Evolutionary conservation across 2,113 vertebrate species (phyloP), one percentile per base, ranked within the genome.

Genomic region (Ploceus nigricollis): DNA sequence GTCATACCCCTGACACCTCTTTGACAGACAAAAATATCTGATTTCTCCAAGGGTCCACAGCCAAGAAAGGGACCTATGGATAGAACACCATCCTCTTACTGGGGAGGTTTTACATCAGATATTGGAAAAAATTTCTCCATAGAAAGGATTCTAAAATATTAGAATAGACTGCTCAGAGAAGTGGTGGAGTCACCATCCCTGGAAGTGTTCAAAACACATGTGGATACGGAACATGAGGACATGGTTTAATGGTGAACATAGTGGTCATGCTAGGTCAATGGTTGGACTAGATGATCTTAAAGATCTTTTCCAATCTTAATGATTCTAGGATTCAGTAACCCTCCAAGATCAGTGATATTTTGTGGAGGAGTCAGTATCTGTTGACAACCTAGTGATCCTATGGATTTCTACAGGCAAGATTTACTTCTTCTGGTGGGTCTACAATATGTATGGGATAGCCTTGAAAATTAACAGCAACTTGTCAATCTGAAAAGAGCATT

Each of bases 151-250:
- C 6, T n/a, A 21, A 39, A 4, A 15, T n/a, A 18, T 39, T 40
- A 16, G 13, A 75, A 45, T 13, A 45, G 23, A 13, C 13, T n/a
- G 16, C 15, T 60, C 4, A 60, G 51, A 60, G 15, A 65, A 51
- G 10, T 39, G 10, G 8, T 51, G 33, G 19, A 45, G 28, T 60
- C 33, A 17, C 13, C 10, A 73, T 30, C 10, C 28, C 11, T 39
- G 23, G 13, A 51, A 66, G 13, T 39, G 15, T 53, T 39, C 13
- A 60, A 51, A 37, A 73, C 50, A 65, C 10, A 1, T 11, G 5
- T 66, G 27, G 33, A 4, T 51, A 51, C 1, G 2, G 33, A 10
- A 51, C 4, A 3, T n/a, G 23, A 24, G 16, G 7, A 17, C 0
- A 0, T 30, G 19, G 13, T 60, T 66, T 53, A 45, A 39, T 58